Percentiles rank a stretch among this genome's conserved stretches.
Conservation (phyloP, 2,113 vertebrate species). For the Chloroceryle aenea region DNA sequence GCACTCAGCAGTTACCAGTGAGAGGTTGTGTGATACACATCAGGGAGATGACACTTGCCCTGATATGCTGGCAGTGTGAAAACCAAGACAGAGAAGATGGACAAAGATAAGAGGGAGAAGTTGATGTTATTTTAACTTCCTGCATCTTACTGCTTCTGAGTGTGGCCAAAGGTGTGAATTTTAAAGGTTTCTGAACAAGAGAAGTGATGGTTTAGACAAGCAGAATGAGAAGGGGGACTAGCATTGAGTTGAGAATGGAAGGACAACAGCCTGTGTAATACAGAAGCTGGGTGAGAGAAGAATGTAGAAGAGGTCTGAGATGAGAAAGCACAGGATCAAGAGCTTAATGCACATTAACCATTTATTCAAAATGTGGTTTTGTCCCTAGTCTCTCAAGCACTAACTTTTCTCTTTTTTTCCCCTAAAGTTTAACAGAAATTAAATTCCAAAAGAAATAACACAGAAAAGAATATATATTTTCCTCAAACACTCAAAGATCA, state of each 20-base stretch:
- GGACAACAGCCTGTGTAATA: not conserved
- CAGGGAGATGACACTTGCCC: not conserved
- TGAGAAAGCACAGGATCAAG: not conserved
- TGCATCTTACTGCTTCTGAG: not conserved
- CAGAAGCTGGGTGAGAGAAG: not conserved
- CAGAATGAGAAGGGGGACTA: not conserved
- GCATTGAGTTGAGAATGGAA: not conserved
- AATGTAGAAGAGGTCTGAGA: not conserved
- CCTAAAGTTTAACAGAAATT: not conserved
- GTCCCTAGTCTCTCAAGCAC: not conserved
- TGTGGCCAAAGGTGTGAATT: not conserved
- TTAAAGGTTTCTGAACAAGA: not conserved
- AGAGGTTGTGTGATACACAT: not conserved
- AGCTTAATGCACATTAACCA: not conserved
- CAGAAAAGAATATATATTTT: not conserved
- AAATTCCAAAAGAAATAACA: not conserved
- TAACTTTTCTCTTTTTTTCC: not conserved
- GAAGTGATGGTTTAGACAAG: not conserved
- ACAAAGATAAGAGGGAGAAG: not conserved
- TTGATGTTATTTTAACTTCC: not conserved
- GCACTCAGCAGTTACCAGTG: not conserved
- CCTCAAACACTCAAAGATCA: not conserved
- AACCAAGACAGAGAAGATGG: not conserved
- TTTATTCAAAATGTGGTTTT: not conserved
- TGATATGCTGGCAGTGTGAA: not conserved